Percentiles rank a stretch among this genome's conserved stretches.
Conservation (phyloP, 1,140 invertebrate genomes). For the Heliconius himera region DNA sequence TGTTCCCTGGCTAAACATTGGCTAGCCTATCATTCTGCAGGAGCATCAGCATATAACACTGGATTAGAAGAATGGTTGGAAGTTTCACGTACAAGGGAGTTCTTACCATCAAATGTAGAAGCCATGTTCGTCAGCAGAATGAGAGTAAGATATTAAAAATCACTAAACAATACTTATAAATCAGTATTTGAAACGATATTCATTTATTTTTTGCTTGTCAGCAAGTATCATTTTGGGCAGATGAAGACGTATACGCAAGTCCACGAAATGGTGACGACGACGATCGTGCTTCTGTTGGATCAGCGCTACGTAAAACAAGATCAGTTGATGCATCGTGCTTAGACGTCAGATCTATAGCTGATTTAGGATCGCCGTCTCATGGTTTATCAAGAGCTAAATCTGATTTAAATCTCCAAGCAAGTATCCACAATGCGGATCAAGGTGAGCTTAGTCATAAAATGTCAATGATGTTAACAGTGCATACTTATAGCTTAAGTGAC, state of each 20-base stretch:
- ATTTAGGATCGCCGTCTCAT: constrained; percentile 82
- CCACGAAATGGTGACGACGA: constrained; percentile 84
- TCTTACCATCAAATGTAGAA: constrained; percentile 90
- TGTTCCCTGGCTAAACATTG: constrained; percentile 96
- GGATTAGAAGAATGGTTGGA: constrained; percentile 94
- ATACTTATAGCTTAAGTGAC: background rate
- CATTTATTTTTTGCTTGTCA: constrained; percentile 52
- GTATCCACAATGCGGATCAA: constrained; percentile 66
- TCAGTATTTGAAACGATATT: background rate
- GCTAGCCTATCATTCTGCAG: constrained; percentile 92
- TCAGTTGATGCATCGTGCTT: constrained; percentile 94
- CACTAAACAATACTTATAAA: background rate
- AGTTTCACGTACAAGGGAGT: constrained; percentile 92
- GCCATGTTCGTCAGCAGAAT: constrained; percentile 90
- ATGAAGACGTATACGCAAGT: constrained; percentile 87
- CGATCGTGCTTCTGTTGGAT: constrained; percentile 84
- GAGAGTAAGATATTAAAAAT: constrained; percentile 62
- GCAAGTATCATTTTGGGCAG: constrained; percentile 91
- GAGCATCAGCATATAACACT: constrained; percentile 88
- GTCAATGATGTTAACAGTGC: background rate
- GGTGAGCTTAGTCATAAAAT: constrained; percentile 44
- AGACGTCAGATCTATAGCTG: constrained; percentile 88
- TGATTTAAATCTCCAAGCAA: constrained; percentile 90
- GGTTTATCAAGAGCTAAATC: constrained; percentile 90
- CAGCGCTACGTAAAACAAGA: constrained; percentile 91